Conservation (phyloP, 2,797 vertebrate genomes). For the Characodon lateralis region DNA sequence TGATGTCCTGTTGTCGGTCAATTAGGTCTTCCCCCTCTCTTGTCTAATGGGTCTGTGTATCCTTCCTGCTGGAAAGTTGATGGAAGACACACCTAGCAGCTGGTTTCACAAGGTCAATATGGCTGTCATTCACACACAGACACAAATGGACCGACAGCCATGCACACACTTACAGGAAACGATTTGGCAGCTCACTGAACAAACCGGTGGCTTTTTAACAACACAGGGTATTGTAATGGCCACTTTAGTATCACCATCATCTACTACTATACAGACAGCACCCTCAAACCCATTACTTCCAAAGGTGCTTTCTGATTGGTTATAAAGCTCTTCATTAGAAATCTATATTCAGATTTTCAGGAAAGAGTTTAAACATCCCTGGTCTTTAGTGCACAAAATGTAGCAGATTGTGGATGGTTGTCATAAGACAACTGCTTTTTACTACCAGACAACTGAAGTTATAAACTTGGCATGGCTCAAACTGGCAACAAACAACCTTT, state of each 20-base stretch:
- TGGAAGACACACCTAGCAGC: slow-evolving; percentile 61
- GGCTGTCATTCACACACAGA: slow-evolving; percentile 11
- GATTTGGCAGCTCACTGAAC: slow-evolving; percentile 63
- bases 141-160: slow-evolving; percentile 1
- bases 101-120: slow-evolving; percentile 55
- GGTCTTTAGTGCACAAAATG: not conserved
- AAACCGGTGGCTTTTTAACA: slow-evolving; percentile 56
- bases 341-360: not conserved
- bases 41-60: slow-evolving; percentile 60
- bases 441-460: not conserved
- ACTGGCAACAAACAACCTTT: not conserved
- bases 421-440: not conserved
- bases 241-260: slow-evolving; percentile 41
- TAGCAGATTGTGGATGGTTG: not conserved
- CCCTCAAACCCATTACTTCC: slow-evolving; percentile 31
- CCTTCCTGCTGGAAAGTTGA: slow-evolving; percentile 64
- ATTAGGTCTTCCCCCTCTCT: slow-evolving; percentile 54
- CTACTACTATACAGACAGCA: slow-evolving; percentile 37
- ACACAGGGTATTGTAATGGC: slow-evolving; percentile 46
- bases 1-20: slow-evolving; percentile 59
- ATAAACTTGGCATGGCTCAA: not conserved
- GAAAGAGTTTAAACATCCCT: slow-evolving; percentile 1
- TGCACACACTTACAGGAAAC: slow-evolving; percentile 60
- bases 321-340: slow-evolving; percentile 8
- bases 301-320: slow-evolving; percentile 7